Base-by-base conservation (phyloP, 1,140 invertebrate genomes). In the Chymomyza costata region DNA sequence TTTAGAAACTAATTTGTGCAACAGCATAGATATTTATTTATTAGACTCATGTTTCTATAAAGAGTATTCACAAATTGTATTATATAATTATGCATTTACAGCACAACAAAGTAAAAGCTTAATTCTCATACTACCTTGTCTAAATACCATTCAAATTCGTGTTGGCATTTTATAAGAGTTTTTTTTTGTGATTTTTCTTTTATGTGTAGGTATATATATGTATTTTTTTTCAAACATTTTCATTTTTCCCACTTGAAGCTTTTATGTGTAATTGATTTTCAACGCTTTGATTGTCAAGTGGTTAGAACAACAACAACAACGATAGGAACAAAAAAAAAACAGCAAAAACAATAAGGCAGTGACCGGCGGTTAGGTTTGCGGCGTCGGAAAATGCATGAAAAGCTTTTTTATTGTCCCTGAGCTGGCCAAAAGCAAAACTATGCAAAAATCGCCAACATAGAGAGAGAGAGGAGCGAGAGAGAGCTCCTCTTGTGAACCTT, bases 201-300 rank as follows among this genome's bases (percentile, higher is more conserved):
- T 37, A 35, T 32, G 28, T 39, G n/a, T n/a, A n/a, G n/a, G n/a
- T n/a, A n/a, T n/a, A n/a, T n/a, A n/a, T n/a, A n/a, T n/a, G n/a
- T n/a, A n/a, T n/a, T n/a, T n/a, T n/a, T n/a, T n/a, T n/a, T 8
- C 60, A 66, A 60, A 61, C 56, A 66, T 73, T 76, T 76, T 47
- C 55, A 37, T 64, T 73, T 51, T 51, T 63, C 60, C 58, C 73
- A 80, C 66, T 78, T 65, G 56, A 58, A 34, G 65, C 70, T 70
- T 70, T 74, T 74, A 71, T 78, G 65, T 64, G 61, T 65, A 78
- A 80, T 67, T 78, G 63, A 65, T 65, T 71, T 78, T 54, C 51
- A 78, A 80, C 55, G 73, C 71, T 78, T 80, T 74, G 69, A 73
- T 71, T 67, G 54, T 78, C 55, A 68, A 78, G 71, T 80, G 63